These are phyloP conservation scores for Myodes glareolus DNA, from an alignment of 2,113 vertebrate species.

Conservation along the genomic window DNA sequence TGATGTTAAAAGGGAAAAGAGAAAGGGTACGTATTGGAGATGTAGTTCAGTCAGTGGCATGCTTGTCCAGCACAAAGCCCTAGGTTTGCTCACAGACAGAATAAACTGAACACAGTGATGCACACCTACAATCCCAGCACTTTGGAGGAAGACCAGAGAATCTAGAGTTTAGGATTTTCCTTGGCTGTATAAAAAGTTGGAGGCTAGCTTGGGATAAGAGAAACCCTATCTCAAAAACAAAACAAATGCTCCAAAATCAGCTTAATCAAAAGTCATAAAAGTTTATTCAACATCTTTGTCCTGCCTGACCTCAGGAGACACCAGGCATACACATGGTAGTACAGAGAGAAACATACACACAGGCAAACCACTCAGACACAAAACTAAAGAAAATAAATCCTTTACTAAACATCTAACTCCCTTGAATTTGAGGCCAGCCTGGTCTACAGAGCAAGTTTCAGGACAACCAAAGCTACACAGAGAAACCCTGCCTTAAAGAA, in stretches of 20 bases:
- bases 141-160: neutral
- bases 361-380: neutral
- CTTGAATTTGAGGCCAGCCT: neutral
- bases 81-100: neutral
- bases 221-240: neutral
- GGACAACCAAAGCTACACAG: neutral
- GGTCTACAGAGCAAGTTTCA: neutral
- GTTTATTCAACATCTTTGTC: neutral
- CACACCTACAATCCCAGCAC: neutral
- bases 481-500: neutral
- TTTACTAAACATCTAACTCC: neutral
- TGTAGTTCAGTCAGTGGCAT: neutral
- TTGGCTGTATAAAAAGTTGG: neutral
- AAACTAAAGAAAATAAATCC: neutral
- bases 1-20: neutral
- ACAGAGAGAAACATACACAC: neutral
- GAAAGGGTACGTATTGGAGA: neutral
- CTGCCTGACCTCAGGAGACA: neutral
- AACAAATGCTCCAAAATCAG: constrained; percentile 18
- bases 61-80: neutral
- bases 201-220: neutral
- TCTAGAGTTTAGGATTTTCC: neutral
- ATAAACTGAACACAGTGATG: neutral
- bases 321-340: neutral
- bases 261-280: constrained; percentile 10